A percentile compares a stretch with the other conserved stretches of the same genome.
Conservation (phyloP, 2,888 invertebrate genomes). For the Gryllus longicercus region DNA sequence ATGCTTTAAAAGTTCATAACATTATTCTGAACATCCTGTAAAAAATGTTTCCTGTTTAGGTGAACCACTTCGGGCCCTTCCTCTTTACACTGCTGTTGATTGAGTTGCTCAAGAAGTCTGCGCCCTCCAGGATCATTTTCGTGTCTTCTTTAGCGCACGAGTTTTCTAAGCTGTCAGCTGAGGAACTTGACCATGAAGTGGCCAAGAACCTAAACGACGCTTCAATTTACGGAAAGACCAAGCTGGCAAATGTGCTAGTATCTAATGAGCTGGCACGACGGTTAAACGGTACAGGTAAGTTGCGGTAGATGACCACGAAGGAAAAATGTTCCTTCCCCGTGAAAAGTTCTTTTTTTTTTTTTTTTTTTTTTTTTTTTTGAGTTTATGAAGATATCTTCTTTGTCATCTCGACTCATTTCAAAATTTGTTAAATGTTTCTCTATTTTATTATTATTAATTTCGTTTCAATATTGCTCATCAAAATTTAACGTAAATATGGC, state of each 20-base stretch:
- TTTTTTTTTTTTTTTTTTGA: too few relatives aligned
- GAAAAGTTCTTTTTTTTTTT: too few relatives aligned
- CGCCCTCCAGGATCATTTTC: constrained; percentile 51
- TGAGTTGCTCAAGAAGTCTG: constrained; percentile 47
- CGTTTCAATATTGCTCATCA: too few relatives aligned
- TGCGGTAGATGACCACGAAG: too few relatives aligned
- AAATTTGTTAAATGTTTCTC: too few relatives aligned
- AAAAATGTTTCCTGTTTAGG: not conserved
- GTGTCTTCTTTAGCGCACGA: constrained; percentile 48
- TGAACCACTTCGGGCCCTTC: constrained; percentile 66
- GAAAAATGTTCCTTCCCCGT: too few relatives aligned
- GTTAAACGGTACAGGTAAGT: constrained; percentile 45
- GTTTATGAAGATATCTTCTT: too few relatives aligned
- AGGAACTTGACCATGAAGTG: not conserved
- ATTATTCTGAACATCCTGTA: too few relatives aligned
- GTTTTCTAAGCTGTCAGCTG: not conserved
- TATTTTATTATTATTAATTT: too few relatives aligned
- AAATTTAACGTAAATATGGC: too few relatives aligned
- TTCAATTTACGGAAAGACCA: constrained; percentile 51
- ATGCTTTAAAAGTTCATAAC: too few relatives aligned
- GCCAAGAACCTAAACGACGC: constrained; percentile 35
- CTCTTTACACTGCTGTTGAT: constrained; percentile 63
- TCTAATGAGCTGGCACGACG: constrained; percentile 51
- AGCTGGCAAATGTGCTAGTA: constrained; percentile 52
- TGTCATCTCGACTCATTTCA: too few relatives aligned